Percentiles rank a stretch among this genome's conserved stretches.
Evolutionary conservation across 2,888 invertebrate species (phyloP).

Genomic region (Cheilosia soror): DNA sequence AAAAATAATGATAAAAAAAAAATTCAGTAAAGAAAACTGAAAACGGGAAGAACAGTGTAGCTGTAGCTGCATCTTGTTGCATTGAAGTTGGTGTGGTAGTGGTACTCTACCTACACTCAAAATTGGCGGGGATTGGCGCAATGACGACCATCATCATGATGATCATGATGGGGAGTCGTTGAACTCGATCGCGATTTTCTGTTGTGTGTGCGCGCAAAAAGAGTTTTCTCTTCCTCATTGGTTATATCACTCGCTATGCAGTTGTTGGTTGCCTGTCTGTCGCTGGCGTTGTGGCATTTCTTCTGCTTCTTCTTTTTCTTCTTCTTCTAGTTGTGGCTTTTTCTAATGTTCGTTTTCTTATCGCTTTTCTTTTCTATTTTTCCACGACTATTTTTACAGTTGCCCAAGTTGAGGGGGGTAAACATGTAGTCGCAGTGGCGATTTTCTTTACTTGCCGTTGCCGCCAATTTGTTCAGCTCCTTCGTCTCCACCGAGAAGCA

Average conservation of each 20-base stretch:
- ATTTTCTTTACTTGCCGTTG: conserved; percentile 48
- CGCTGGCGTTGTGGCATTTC: conserved; percentile 47
- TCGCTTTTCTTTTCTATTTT: conserved; percentile 23
- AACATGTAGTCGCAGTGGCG: conserved; percentile 5
- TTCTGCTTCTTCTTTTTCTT: conserved; percentile 38
- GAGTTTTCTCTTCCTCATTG: conserved; percentile 74
- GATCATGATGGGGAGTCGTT: conserved; percentile 61
- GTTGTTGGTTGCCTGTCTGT: conserved; percentile 36
- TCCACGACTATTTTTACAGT: conserved; percentile 68
- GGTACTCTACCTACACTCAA: conserved; percentile 61
- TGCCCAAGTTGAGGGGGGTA: conserved; percentile 39
- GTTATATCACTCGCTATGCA: conserved; percentile 75
- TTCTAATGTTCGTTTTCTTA: conserved; percentile 7
- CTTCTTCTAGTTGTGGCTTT: conserved; percentile 7
- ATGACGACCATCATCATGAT: conserved; percentile 35
- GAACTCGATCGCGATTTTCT: conserved; percentile 71
- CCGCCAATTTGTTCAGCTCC: conserved; percentile 11
- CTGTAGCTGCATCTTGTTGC: conserved; percentile 35
- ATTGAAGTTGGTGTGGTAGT: neutral
- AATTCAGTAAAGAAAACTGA: conserved; percentile 22
- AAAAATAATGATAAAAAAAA: neutral
- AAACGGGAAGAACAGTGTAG: conserved; percentile 57
- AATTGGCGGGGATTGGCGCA: conserved; percentile 75
- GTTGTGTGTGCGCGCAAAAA: conserved; percentile 49
- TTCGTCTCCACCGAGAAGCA: conserved; percentile 6